Conservation (phyloP, 1,140 invertebrate species). For the Heliothis subflexa region DNA sequence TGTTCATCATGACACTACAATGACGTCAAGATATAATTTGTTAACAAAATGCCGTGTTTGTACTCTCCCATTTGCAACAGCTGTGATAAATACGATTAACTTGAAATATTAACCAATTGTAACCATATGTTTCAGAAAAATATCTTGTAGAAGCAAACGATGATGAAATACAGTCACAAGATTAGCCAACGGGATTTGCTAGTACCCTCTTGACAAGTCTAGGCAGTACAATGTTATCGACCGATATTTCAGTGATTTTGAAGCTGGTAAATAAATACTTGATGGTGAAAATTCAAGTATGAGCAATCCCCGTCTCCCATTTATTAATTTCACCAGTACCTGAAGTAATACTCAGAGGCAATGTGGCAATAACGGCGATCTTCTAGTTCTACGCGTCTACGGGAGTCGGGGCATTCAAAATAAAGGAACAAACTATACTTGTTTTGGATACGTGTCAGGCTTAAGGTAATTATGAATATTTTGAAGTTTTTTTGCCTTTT, state of each 20-base stretch:
- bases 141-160: background rate
- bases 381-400: conserved; percentile 71
- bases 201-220: background rate
- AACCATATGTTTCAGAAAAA: background rate
- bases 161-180: background rate
- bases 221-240: background rate
- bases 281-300: conserved; percentile 2
- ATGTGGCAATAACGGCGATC: conserved; percentile 78
- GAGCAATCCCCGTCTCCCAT: conserved; percentile 48
- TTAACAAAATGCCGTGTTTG: background rate
- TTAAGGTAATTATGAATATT: background rate
- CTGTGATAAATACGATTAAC: background rate
- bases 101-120: background rate
- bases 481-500: background rate
- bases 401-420: conserved; percentile 51
- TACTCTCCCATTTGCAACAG: background rate
- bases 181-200: background rate
- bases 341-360: conserved; percentile 98
- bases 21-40: background rate
- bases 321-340: conserved; percentile 93
- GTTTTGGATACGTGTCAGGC: conserved; percentile 11
- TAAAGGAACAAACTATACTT: conserved; percentile 21
- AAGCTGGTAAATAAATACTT: background rate
- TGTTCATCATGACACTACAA: background rate
- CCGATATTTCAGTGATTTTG: background rate